Percentiles rank a stretch among this genome's conserved stretches.
Evolutionary conservation across 2,113 vertebrate genomes (phyloP).

Genomic region (Oncorhynchus kisutch): DNA sequence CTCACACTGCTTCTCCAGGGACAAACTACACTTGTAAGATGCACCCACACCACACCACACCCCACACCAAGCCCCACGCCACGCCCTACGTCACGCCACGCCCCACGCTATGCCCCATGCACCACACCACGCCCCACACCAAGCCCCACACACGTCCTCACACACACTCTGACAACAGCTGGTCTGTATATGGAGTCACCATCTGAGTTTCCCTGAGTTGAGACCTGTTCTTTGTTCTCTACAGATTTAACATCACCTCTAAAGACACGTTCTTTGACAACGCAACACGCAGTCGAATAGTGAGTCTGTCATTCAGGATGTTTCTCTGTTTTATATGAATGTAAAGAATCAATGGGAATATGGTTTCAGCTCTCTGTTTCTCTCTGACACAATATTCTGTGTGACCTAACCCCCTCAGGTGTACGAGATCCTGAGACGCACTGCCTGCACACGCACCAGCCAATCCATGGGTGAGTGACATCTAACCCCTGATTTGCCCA

Average conservation of each 20-base stretch:
- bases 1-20: slow-evolving; percentile 92
- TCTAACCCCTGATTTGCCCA: too few relatives aligned
- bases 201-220: neutral
- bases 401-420: slow-evolving; percentile 71
- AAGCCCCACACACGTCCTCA: too few relatives aligned
- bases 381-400: slow-evolving; percentile 3
- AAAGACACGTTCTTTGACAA: slow-evolving; percentile 97
- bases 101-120: too few relatives aligned
- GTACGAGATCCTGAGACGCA: slow-evolving; percentile 93
- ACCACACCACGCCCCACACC: too few relatives aligned
- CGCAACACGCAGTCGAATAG: slow-evolving; percentile 91
- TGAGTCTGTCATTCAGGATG: slow-evolving; percentile 68
- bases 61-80: too few relatives aligned
- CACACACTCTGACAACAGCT: too few relatives aligned
- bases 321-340: neutral
- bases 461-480: slow-evolving; percentile 86
- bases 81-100: too few relatives aligned
- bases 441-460: slow-evolving; percentile 83
- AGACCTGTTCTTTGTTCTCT: slow-evolving; percentile 35
- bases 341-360: neutral
- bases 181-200: too few relatives aligned
- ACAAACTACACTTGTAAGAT: slow-evolving; percentile 94
- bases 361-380: neutral
- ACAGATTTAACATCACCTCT: slow-evolving; percentile 90
- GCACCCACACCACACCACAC: too few relatives aligned